Evolutionary conservation across 2,113 vertebrate species (phyloP), one percentile per base, ranked within the genome.

Genomic region (Thamnaconus septentrionalis): DNA sequence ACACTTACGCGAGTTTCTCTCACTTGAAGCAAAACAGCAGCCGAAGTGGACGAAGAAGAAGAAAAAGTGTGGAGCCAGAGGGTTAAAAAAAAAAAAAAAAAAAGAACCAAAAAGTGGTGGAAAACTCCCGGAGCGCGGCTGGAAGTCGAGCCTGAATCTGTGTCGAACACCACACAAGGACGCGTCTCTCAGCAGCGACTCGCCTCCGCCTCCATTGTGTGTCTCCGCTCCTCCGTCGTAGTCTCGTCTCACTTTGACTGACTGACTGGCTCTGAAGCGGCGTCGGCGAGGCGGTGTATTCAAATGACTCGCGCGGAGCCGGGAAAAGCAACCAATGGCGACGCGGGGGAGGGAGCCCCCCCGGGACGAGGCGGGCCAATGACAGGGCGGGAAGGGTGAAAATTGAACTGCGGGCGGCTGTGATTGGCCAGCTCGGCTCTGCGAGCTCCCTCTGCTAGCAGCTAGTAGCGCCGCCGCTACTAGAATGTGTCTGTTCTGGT

Each of bases 221-320:
- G 18, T 31, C 18, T 31, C 18, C 18, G 18, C 18, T 31, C 18
- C 18, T 31, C 18, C 18, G 18, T 31, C 18, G 18, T 31, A 31
- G 18, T 31, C 1, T 31, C 18, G 18, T 31, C 18, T 31, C 18
- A 31, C 18, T 31, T 31, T 31, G 18, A 31, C 18, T 31, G 18
- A 62, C 64, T 55, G 54, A 84, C 52, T 76, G 59, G 53, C 54
- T 83, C 80, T 79, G 78, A 78, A 73, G 64, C 63, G 68, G 68
- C 71, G 45, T 67, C 61, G 61, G 50, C 0, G 68, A 88, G 75
- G 53, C 47, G 76, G 76, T 84, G 84, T 89, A 87, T 91, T 89
- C 87, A 86, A 90, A 86, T 88, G 71, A 86, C 60, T 66, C 76
- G 64, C 78, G 62, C 8, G 63, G 76, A 87, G 87, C 88, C 88